Conservation (phyloP, 2,113 vertebrate genomes). For the Cephalophus harveyi region DNA sequence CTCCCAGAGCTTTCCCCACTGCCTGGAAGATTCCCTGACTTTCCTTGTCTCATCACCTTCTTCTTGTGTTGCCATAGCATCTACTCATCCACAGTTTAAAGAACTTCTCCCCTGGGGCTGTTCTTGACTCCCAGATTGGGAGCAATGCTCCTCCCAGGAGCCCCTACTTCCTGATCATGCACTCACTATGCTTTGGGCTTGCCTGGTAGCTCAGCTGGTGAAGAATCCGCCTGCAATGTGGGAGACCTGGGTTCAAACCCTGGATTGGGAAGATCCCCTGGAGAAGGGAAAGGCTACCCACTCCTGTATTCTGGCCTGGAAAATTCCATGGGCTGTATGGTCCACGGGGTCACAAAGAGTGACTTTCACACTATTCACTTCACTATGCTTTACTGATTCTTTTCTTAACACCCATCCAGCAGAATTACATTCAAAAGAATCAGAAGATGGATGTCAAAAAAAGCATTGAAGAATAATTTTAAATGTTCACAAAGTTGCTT, state of each 20-base stretch:
- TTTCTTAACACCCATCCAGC: not conserved
- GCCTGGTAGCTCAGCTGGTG: not conserved
- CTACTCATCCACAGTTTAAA: not conserved
- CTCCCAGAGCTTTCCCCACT: not conserved
- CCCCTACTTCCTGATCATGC: not conserved
- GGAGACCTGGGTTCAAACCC: not conserved
- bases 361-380: not conserved
- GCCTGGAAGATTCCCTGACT: not conserved
- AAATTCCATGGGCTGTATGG: not conserved
- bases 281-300: not conserved
- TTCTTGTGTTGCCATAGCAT: not conserved
- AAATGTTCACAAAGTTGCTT: constrained; percentile 20
- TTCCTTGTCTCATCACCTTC: not conserved
- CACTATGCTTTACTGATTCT: not conserved
- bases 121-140: not conserved
- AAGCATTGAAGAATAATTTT: constrained; percentile 12
- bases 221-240: not conserved
- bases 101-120: not conserved
- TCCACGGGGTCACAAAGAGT: not conserved
- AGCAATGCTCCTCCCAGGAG: not conserved
- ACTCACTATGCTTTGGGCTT: not conserved
- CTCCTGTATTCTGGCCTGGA: not conserved
- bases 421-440: not conserved
- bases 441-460: not conserved
- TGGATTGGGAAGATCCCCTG: not conserved